phyloP scores from a whole-genome alignment of 1,140 invertebrate species.

The Anastrepha ludens region DNA sequence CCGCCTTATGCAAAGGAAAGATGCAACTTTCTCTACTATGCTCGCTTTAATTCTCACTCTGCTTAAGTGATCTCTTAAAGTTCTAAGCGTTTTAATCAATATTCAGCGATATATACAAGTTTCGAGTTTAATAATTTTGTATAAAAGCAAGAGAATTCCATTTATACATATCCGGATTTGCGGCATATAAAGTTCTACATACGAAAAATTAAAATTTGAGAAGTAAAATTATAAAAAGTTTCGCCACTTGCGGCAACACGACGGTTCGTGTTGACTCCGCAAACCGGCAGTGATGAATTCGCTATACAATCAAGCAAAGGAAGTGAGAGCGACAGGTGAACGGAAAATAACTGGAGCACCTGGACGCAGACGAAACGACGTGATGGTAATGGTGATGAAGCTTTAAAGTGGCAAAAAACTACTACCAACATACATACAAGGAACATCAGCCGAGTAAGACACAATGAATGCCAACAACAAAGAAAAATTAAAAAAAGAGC shows the following conservation, averaged over 20 bases:
- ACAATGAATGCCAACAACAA: neutral
- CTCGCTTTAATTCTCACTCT: too few relatives aligned
- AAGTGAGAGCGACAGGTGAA: conserved; percentile 45
- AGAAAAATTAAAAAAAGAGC: neutral
- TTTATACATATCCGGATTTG: too few relatives aligned
- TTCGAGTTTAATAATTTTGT: too few relatives aligned
- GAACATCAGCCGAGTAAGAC: neutral
- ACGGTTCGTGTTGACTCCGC: neutral
- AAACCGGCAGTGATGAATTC: conserved; percentile 44
- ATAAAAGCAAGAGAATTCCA: too few relatives aligned
- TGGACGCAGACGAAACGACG: conserved; percentile 7
- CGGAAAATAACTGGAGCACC: conserved; percentile 44
- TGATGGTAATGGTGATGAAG: neutral
- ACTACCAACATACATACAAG: neutral
- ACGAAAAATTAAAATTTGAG: too few relatives aligned
- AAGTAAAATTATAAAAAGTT: neutral
- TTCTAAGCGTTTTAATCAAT: too few relatives aligned
- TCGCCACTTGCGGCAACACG: neutral
- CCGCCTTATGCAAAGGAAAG: too few relatives aligned
- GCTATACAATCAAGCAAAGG: conserved; percentile 29
- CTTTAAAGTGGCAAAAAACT: neutral
- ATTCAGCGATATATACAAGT: too few relatives aligned
- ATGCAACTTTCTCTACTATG: too few relatives aligned
- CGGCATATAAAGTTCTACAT: too few relatives aligned
- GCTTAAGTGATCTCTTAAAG: too few relatives aligned